Percentiles rank a stretch among this genome's conserved stretches.
Evolutionary conservation across 2,113 vertebrate species (phyloP).

Genomic region (Sarotherodon lohbergeri): DNA sequence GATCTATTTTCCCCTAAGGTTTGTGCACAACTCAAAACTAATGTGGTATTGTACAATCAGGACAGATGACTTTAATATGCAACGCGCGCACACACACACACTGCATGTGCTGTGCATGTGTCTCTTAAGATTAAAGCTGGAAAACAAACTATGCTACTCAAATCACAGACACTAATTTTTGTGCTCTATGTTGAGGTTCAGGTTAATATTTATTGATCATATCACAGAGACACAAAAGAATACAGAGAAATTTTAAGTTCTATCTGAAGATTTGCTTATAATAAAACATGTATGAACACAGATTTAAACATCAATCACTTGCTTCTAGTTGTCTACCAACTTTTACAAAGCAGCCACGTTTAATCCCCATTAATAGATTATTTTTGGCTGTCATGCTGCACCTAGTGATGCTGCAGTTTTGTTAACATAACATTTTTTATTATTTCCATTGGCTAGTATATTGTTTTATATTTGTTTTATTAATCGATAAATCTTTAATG

Average conservation of each 20-base stretch:
- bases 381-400: not conserved
- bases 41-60: not conserved
- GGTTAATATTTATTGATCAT: not conserved
- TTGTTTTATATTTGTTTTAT: not conserved
- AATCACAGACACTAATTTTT: not conserved
- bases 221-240: not conserved
- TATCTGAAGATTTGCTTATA: not conserved
- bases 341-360: not conserved
- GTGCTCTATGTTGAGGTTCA: not conserved
- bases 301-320: not conserved
- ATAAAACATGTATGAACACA: not conserved
- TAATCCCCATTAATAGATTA: not conserved
- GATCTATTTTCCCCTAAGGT: not conserved
- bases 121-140: not conserved
- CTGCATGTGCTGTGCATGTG: conserved; percentile 35
- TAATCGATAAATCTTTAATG: not conserved
- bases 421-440: not conserved
- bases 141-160: not conserved
- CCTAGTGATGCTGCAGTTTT: not conserved
- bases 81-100: not conserved
- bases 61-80: not conserved
- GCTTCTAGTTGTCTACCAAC: not conserved
- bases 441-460: not conserved
- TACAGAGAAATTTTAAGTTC: not conserved
- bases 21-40: not conserved